A percentile compares a stretch with the other conserved stretches of the same genome.
phyloP scores from a whole-genome alignment of 2,797 vertebrate species.

The Morus bassanus region DNA sequence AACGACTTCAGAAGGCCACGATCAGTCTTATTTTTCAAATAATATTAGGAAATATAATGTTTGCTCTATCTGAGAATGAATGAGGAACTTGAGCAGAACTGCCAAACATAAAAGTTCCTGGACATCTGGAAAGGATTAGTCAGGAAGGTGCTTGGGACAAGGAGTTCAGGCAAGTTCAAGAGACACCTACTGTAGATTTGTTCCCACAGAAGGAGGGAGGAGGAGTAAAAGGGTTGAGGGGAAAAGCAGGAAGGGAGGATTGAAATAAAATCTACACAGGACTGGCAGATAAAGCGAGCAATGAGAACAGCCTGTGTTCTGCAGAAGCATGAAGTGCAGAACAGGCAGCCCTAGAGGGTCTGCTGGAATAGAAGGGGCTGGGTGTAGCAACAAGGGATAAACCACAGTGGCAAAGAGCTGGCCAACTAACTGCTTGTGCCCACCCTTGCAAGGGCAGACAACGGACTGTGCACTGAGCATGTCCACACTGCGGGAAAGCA shows the following conservation, averaged over 20 bases:
- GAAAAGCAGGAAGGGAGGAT: conserved; percentile 62
- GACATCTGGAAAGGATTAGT: conserved; percentile 74
- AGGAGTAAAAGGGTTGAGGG: conserved; percentile 28
- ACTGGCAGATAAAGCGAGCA: background rate
- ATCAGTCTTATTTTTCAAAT: background rate
- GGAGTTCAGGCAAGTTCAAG: conserved; percentile 53
- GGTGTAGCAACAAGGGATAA: background rate
- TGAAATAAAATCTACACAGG: background rate
- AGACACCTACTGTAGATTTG: conserved; percentile 69
- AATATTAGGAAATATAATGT: background rate
- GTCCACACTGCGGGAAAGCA: accelerated
- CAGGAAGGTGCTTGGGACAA: conserved; percentile 39
- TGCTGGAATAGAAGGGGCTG: background rate
- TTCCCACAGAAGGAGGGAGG: conserved; percentile 61
- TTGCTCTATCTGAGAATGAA: background rate
- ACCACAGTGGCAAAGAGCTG: accelerated
- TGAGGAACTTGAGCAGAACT: background rate
- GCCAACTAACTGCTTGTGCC: background rate
- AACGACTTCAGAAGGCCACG: background rate
- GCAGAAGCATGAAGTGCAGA: accelerated
- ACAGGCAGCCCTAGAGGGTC: background rate
- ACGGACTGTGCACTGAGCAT: background rate
- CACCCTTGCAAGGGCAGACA: background rate
- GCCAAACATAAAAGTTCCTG: background rate
- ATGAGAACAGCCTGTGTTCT: background rate